Conservation (phyloP, 1,140 invertebrate species). For the Rhyzopertha dominica region DNA sequence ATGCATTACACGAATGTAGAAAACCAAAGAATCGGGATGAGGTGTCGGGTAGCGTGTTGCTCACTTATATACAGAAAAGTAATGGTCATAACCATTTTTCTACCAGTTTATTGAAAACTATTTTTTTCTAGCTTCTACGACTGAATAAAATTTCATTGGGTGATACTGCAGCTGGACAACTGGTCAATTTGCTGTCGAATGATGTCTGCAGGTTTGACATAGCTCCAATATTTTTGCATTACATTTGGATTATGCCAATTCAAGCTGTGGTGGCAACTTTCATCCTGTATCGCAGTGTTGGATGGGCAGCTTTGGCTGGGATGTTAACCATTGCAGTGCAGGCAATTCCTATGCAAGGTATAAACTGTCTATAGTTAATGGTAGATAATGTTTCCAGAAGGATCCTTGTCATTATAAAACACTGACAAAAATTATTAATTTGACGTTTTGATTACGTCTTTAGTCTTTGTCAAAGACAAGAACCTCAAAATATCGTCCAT, state of each 20-base stretch:
- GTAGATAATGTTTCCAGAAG: neutral
- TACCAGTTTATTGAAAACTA: constrained; percentile 51
- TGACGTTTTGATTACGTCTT: too few relatives aligned
- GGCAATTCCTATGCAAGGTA: constrained; percentile 62
- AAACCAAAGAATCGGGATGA: constrained; percentile 50
- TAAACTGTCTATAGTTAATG: constrained; percentile 1
- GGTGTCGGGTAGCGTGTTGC: constrained; percentile 50
- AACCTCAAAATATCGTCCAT: too few relatives aligned
- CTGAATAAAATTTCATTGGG: constrained; percentile 33
- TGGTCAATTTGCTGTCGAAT: constrained; percentile 74
- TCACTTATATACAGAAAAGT: constrained; percentile 55
- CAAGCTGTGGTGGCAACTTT: constrained; percentile 58
- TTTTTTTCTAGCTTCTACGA: constrained; percentile 31
- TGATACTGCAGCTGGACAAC: constrained; percentile 56
- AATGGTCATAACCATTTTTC: constrained; percentile 46
- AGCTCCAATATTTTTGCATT: constrained; percentile 53
- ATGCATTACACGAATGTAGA: constrained; percentile 46
- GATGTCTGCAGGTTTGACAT: constrained; percentile 59
- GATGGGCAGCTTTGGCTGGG: constrained; percentile 55
- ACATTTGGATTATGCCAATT: constrained; percentile 70
- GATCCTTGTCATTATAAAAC: too few relatives aligned
- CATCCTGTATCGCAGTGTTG: constrained; percentile 58
- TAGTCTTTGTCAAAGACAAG: too few relatives aligned
- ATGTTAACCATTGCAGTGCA: constrained; percentile 57
- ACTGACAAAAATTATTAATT: too few relatives aligned